phyloP scores from a whole-genome alignment of 2,888 invertebrate genomes.

The Cyaniris semiargus region DNA sequence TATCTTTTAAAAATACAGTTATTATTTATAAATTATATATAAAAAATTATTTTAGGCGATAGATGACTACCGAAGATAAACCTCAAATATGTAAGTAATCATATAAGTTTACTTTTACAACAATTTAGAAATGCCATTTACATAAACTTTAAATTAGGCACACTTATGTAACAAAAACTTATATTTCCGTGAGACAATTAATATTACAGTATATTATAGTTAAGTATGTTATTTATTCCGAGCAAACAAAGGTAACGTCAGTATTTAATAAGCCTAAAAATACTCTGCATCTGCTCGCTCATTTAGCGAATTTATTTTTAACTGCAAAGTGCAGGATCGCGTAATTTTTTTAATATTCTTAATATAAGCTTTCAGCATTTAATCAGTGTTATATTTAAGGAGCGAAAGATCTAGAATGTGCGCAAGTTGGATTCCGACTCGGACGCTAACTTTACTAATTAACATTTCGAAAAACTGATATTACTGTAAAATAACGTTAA shows the following conservation, averaged over 20 bases:
- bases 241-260: not conserved
- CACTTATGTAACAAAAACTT: too few relatives aligned
- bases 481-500: conserved; percentile 51
- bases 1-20: too few relatives aligned
- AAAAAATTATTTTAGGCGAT: too few relatives aligned
- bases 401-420: conserved; percentile 13
- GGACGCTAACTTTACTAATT: conserved; percentile 51
- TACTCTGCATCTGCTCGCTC: not conserved
- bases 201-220: too few relatives aligned
- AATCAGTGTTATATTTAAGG: conserved; percentile 12
- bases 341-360: not conserved
- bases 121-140: too few relatives aligned
- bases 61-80: too few relatives aligned
- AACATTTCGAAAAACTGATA: conserved; percentile 52
- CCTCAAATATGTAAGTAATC: too few relatives aligned
- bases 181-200: too few relatives aligned
- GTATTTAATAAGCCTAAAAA: not conserved
- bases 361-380: conserved; percentile 3
- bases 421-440: conserved; percentile 38
- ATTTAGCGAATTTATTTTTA: not conserved
- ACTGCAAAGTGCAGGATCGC: not conserved
- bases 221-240: not conserved
- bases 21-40: too few relatives aligned
- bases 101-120: too few relatives aligned
- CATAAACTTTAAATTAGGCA: too few relatives aligned